These are phyloP conservation scores for Brienomyrus longianalis DNA, from an alignment of 2,113 vertebrate species.

Conservation along the genomic window DNA sequence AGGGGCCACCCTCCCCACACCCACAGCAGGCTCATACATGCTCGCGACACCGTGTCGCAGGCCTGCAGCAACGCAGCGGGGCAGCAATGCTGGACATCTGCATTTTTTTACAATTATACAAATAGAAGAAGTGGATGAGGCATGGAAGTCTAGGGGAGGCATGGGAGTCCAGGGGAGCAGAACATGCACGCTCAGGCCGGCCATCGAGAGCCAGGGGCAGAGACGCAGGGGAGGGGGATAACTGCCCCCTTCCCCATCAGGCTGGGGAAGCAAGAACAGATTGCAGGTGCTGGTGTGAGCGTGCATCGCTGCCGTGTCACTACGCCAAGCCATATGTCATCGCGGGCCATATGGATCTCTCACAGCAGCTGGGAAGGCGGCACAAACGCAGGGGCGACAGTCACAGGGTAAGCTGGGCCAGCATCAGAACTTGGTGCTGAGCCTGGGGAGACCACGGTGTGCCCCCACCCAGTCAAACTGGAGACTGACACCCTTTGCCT, in stretches of 20 bases:
- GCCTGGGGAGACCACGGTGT: neutral
- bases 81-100: neutral
- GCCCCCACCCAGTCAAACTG: neutral
- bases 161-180: neutral
- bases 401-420: neutral
- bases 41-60: neutral
- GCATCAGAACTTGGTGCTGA: neutral
- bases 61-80: neutral
- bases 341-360: neutral
- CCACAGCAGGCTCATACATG: neutral
- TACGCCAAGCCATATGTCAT: neutral
- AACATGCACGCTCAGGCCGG: neutral
- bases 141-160: neutral
- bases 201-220: no score
- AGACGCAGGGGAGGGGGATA: neutral
- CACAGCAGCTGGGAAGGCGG: neutral
- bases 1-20: neutral
- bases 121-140: neutral
- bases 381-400: neutral
- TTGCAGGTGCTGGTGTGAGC: neutral
- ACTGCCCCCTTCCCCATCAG: neutral
- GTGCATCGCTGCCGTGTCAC: neutral
- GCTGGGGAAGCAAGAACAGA: neutral
- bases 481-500: no score
- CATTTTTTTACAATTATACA: neutral